These are phyloP conservation scores for Todus mexicanus DNA, from an alignment of 2,797 vertebrate genomes.

Conservation along the genomic window DNA sequence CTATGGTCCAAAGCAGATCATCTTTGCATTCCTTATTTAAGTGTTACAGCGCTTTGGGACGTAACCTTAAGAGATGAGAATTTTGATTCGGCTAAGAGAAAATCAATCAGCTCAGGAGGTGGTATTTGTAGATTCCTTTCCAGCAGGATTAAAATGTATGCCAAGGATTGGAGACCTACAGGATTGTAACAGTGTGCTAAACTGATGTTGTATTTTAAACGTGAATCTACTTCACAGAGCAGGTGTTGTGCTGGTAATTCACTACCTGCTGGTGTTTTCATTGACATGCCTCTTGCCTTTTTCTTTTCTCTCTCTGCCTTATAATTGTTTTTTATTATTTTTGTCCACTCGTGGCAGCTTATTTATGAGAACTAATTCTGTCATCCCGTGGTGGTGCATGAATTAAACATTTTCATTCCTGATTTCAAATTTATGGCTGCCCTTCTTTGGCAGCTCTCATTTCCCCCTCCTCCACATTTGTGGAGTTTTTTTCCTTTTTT, in stretches of 20 bases:
- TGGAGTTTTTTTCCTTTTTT: not conserved
- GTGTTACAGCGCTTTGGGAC: not conserved
- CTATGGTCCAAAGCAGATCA: not conserved
- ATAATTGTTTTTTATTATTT: not conserved
- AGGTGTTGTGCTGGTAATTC: not conserved
- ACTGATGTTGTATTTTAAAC: not conserved
- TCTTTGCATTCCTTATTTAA: not conserved
- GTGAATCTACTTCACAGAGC: not conserved
- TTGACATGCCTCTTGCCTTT: not conserved
- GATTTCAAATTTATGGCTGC: conserved; percentile 5
- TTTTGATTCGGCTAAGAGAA: not conserved
- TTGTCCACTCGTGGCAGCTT: not conserved
- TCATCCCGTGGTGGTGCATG: not conserved
- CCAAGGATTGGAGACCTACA: not conserved
- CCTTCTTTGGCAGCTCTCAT: not conserved
- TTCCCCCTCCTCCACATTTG: not conserved
- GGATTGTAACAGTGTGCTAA: not conserved
- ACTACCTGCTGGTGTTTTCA: not conserved
- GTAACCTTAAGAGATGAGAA: not conserved
- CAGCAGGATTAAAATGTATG: not conserved
- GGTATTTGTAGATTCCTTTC: not conserved
- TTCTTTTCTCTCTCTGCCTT: not conserved
- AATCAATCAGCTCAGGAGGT: not conserved
- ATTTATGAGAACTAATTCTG: not conserved
- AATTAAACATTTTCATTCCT: conserved; percentile 46